Percentiles rank a stretch among this genome's conserved stretches.
These are phyloP conservation scores for Dicrurus megarhynchus DNA, from an alignment of 2,113 vertebrate species.

Conservation along the genomic window DNA sequence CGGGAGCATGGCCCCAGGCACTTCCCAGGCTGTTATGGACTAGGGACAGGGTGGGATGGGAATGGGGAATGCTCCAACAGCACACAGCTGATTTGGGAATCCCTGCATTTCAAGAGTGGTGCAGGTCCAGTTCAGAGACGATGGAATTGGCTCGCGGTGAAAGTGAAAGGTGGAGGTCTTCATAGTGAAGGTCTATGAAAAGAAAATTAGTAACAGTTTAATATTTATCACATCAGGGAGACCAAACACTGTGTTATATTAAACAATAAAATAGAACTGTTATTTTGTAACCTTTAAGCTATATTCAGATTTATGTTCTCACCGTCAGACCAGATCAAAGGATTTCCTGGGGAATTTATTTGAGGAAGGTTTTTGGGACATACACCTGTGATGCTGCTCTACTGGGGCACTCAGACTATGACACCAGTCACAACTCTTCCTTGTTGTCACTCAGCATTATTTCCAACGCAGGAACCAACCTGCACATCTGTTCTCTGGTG, in stretches of 20 bases:
- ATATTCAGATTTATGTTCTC: neutral
- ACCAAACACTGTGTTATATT: neutral
- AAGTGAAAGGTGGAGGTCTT: neutral
- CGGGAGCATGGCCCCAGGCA: rapidly evolving
- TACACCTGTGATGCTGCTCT: neutral
- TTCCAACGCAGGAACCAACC: neutral
- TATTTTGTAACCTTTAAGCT: neutral
- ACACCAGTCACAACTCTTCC: neutral
- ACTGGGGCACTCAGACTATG: neutral
- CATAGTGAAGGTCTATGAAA: neutral
- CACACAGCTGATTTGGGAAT: neutral
- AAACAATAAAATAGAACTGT: neutral
- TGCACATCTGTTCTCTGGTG: neutral
- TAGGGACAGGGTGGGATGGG: neutral
- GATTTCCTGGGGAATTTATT: neutral
- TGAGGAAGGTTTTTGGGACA: neutral
- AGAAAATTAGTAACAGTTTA: neutral
- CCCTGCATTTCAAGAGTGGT: neutral
- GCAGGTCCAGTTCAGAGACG: neutral
- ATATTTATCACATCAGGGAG: neutral
- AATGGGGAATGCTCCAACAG: neutral
- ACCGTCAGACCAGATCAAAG: neutral
- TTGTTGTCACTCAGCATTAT: neutral
- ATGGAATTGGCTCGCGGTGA: rapidly evolving
- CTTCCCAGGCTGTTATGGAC: neutral